Evolutionary conservation across 64 coral and sea anemone genomes (phyloP).

Genomic region (Montipora cactus): DNA sequence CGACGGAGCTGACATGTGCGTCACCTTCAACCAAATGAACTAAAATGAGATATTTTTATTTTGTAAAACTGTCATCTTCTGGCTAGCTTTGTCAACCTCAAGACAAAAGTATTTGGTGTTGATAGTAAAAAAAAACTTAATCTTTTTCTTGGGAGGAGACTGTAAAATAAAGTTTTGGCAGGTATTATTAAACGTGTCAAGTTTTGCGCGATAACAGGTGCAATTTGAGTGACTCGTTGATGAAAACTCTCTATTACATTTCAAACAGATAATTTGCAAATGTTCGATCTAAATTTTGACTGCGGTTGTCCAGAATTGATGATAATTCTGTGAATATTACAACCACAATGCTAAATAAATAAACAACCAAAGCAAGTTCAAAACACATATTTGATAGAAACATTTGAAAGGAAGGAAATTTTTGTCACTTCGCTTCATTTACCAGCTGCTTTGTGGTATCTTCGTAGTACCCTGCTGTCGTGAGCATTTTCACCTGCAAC

Average conservation of each 20-base stretch:
- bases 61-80: not conserved
- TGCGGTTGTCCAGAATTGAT: not conserved
- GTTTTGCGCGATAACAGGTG: not conserved
- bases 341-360: conserved; percentile 23
- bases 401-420: not conserved
- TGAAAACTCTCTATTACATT: not conserved
- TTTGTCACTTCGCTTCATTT: not conserved
- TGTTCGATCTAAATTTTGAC: not conserved
- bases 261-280: conserved; percentile 7
- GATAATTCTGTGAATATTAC: not conserved
- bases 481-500: not conserved
- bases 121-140: not conserved
- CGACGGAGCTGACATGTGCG: no score
- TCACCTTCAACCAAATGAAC: not conserved
- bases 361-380: not conserved
- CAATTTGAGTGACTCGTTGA: not conserved
- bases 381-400: not conserved
- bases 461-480: not conserved
- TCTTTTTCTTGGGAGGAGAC: not conserved
- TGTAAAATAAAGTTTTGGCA: not conserved
- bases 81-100: not conserved
- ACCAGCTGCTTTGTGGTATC: conserved; percentile 11
- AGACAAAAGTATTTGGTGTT: not conserved
- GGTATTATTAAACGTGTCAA: not conserved
- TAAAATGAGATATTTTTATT: not conserved